A percentile compares a stretch with the other conserved stretches of the same genome.
These are phyloP conservation scores for Eidolon dupreanum DNA, from an alignment of 2,797 vertebrate genomes.

Conservation along the genomic window DNA sequence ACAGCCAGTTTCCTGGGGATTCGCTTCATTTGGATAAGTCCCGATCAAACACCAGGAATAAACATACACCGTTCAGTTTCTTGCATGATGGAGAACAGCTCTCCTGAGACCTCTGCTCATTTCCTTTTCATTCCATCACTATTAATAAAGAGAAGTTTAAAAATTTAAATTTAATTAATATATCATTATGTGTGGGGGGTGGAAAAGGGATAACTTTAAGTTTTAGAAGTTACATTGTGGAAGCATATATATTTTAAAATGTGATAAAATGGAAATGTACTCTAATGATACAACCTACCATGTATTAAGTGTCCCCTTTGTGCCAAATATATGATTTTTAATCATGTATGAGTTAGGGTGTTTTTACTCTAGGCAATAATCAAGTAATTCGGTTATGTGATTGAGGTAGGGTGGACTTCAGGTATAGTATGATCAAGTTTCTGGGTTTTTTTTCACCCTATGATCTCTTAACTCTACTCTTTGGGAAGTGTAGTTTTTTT, in stretches of 20 bases:
- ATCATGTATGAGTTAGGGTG: not conserved
- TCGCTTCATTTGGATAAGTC: constrained; percentile 50
- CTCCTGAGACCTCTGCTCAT: not conserved
- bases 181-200: not conserved
- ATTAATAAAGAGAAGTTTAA: not conserved
- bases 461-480: not conserved
- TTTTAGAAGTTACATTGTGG: not conserved
- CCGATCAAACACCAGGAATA: not conserved
- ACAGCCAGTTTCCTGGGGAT: constrained; percentile 56
- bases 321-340: not conserved
- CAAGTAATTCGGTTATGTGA: not conserved
- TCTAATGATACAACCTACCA: not conserved
- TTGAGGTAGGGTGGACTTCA: not conserved
- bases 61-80: constrained; percentile 32
- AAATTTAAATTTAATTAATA: constrained; percentile 29
- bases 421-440: not conserved
- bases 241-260: not conserved
- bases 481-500: not conserved
- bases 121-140: constrained; percentile 19
- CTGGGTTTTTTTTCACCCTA: not conserved
- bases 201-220: not conserved
- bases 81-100: not conserved
- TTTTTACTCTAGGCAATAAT: not conserved
- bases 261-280: not conserved
- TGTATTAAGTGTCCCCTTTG: not conserved